These are phyloP conservation scores for Limulus polyphemus DNA, from an alignment of 2,888 invertebrate species.

Conservation along the genomic window DNA sequence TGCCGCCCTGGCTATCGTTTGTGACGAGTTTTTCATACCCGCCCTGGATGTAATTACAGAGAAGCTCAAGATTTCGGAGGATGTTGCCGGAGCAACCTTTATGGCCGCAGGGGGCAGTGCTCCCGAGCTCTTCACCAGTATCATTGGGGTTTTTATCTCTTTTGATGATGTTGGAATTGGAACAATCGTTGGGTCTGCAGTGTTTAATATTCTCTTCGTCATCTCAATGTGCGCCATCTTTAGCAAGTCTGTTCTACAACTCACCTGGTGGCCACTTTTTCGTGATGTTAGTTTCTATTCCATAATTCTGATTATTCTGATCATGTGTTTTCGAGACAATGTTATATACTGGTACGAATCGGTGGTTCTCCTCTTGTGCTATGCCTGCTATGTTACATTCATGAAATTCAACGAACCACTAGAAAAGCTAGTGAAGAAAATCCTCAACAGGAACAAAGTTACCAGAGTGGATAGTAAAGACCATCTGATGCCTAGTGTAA, in stretches of 20 bases:
- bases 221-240: conserved; percentile 97
- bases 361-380: conserved; percentile 71
- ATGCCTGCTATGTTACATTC: conserved; percentile 82
- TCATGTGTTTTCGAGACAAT: conserved; percentile 87
- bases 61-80: conserved; percentile 82
- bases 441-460: conserved; percentile 69
- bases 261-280: conserved; percentile 98
- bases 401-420: conserved; percentile 89
- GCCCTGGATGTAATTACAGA: conserved; percentile 94
- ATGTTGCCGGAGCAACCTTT: conserved; percentile 96
- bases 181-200: conserved; percentile 96
- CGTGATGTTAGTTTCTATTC: conserved; percentile 95
- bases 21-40: conserved; percentile 99
- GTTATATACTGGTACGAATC: conserved; percentile 75
- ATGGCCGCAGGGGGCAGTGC: conserved; percentile 99
- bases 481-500: conserved; percentile 92
- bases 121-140: conserved; percentile 81
- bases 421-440: conserved; percentile 76
- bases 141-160: conserved; percentile 96
- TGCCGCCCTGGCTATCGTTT: conserved; percentile 93
- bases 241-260: conserved; percentile 73
- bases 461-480: conserved; percentile 55
- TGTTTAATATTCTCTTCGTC: conserved; percentile 95
- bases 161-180: conserved; percentile 81
- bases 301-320: conserved; percentile 75